These are phyloP conservation scores for Chelonus insularis DNA, from an alignment of 1,140 invertebrate genomes.

Conservation along the genomic window DNA sequence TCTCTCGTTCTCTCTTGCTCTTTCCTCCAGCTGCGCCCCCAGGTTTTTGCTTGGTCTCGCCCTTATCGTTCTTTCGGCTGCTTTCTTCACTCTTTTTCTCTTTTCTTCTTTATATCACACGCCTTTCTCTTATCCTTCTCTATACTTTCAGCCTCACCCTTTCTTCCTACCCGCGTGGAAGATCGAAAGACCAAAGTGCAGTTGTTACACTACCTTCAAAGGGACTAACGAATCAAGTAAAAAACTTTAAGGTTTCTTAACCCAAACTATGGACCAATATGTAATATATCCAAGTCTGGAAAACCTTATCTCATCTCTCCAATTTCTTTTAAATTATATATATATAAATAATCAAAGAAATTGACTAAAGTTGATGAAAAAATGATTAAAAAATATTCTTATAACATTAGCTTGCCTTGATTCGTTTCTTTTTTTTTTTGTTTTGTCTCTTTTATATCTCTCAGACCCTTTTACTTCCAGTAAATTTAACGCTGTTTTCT, in stretches of 20 bases:
- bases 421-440: background rate
- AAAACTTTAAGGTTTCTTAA: conserved; percentile 3
- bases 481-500: background rate
- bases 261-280: conserved; percentile 21
- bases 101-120: conserved; percentile 8
- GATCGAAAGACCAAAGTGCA: background rate
- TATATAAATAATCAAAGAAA: background rate
- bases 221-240: background rate
- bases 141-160: conserved; percentile 11
- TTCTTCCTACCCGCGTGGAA: background rate
- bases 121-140: conserved; percentile 4
- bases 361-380: background rate
- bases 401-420: background rate
- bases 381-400: background rate
- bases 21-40: conserved; percentile 26
- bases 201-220: background rate
- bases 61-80: conserved; percentile 25
- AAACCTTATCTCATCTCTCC: background rate
- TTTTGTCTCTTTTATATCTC: background rate
- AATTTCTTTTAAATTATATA: background rate
- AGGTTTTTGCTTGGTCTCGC: conserved; percentile 28
- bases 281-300: conserved; percentile 20
- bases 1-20: background rate
- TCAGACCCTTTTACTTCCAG: conserved; percentile 7
- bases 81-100: conserved; percentile 6